phyloP scores from a whole-genome alignment of 2,113 vertebrate genomes.

The Corydoras sp. region DNA sequence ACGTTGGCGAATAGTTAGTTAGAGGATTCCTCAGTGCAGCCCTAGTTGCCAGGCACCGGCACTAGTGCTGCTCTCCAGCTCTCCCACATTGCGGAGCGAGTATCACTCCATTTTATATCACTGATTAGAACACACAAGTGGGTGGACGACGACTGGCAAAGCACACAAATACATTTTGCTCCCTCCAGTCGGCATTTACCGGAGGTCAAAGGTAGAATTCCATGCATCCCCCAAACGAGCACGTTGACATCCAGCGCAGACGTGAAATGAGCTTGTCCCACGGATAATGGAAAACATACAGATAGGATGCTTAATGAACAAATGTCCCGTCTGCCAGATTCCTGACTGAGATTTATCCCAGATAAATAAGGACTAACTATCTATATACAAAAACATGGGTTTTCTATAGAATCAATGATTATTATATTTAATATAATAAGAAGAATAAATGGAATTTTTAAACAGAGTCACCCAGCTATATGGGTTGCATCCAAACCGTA shows the following conservation, averaged over 20 bases:
- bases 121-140: constrained; percentile 41
- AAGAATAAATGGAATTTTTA: no score
- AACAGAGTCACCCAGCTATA: no score
- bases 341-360: no score
- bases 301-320: no score
- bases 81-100: constrained; percentile 37
- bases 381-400: not conserved
- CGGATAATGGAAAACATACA: no score
- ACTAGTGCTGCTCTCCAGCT: constrained; percentile 41
- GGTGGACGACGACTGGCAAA: constrained; percentile 40
- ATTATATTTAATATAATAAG: no score
- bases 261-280: no score
- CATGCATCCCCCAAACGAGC: no score
- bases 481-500: no score
- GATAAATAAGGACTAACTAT: not conserved
- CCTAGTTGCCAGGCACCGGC: constrained; percentile 43
- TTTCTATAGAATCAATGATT: no score
- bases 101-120: constrained; percentile 44
- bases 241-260: no score
- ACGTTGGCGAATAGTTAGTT: constrained; percentile 43
- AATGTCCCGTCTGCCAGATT: no score
- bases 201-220: constrained; percentile 12
- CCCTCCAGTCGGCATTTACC: not conserved
- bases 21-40: constrained; percentile 40
- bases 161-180: constrained; percentile 15